Percentiles rank a stretch among this genome's conserved stretches.
These are phyloP conservation scores for Ophthalmolycus amberensis DNA, from an alignment of 2,113 vertebrate species.

Conservation along the genomic window DNA sequence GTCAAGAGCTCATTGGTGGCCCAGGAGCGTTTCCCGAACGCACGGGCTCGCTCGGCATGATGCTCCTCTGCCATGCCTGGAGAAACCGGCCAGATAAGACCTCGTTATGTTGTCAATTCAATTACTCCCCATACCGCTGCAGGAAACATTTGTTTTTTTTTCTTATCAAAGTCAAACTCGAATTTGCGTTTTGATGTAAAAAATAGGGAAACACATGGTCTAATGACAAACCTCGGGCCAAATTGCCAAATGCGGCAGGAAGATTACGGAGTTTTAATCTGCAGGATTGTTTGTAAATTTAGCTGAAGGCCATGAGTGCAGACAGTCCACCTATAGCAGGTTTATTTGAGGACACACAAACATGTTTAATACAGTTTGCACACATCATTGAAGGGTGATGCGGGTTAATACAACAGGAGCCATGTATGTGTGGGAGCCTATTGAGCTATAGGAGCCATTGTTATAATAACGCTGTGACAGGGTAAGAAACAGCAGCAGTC, in stretches of 20 bases:
- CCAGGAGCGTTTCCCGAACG: constrained; percentile 23
- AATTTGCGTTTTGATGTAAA: constrained; percentile 13
- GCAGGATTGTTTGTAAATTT: constrained; percentile 7
- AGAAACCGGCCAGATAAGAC: constrained; percentile 43
- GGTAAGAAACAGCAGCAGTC: not conserved
- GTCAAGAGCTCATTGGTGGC: constrained; percentile 60
- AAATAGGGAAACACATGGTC: constrained; percentile 44
- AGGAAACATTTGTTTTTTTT: constrained; percentile 52
- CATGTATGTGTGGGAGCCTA: not conserved
- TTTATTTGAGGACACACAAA: constrained; percentile 1
- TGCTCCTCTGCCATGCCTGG: not conserved
- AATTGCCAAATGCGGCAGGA: not conserved
- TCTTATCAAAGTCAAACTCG: constrained; percentile 61
- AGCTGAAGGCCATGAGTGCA: constrained; percentile 33
- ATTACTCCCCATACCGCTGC: constrained; percentile 51
- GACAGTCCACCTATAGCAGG: constrained; percentile 22
- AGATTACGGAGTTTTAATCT: constrained; percentile 46
- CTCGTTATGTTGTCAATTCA: constrained; percentile 52
- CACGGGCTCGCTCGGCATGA: not conserved
- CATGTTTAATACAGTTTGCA: not conserved
- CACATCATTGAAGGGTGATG: not conserved
- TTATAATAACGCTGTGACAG: not conserved
- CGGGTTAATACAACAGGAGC: not conserved
- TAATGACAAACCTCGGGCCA: constrained; percentile 22
- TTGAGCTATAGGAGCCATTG: too few species aligned